Percentiles rank a stretch among this genome's conserved stretches.
Evolutionary conservation across 2,888 invertebrate species (phyloP).

Genomic region (Aspidiotus rigidus): DNA sequence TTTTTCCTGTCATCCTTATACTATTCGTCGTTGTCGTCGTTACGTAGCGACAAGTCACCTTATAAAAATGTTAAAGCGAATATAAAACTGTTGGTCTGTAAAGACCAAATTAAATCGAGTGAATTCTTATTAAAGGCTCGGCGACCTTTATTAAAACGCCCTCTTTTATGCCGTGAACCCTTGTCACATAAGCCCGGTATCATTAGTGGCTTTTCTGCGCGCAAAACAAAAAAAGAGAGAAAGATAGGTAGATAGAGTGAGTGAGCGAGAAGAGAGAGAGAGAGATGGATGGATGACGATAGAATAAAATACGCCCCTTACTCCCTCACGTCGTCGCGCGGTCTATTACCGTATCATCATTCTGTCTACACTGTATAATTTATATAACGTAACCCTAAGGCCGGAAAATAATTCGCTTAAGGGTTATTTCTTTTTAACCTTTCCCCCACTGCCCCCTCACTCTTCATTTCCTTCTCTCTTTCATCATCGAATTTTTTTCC

Average conservation of each 20-base stretch:
- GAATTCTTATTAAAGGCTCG: slow-evolving; percentile 31
- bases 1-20: slow-evolving; percentile 13
- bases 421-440: slow-evolving; percentile 28
- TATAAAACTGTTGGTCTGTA: slow-evolving; percentile 27
- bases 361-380: slow-evolving; percentile 11
- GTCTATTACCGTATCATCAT: neutral
- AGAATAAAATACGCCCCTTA: slow-evolving; percentile 7
- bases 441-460: slow-evolving; percentile 2
- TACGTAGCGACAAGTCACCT: slow-evolving; percentile 10
- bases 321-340: slow-evolving; percentile 1
- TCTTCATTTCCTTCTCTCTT: slow-evolving; percentile 8
- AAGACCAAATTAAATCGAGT: slow-evolving; percentile 32
- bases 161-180: slow-evolving; percentile 30
- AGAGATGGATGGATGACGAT: neutral
- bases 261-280: neutral
- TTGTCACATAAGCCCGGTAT: slow-evolving; percentile 27
- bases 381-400: slow-evolving; percentile 16
- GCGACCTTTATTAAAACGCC: slow-evolving; percentile 28
- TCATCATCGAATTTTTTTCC: neutral
- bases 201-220: slow-evolving; percentile 30
- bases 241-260: neutral
- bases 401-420: slow-evolving; percentile 23
- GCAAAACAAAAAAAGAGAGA: slow-evolving; percentile 20
- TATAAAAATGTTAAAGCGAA: slow-evolving; percentile 25
- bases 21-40: neutral